Evolutionary conservation across 2,797 vertebrate genomes (phyloP).

Genomic region (Sebastes goodei): DNA sequence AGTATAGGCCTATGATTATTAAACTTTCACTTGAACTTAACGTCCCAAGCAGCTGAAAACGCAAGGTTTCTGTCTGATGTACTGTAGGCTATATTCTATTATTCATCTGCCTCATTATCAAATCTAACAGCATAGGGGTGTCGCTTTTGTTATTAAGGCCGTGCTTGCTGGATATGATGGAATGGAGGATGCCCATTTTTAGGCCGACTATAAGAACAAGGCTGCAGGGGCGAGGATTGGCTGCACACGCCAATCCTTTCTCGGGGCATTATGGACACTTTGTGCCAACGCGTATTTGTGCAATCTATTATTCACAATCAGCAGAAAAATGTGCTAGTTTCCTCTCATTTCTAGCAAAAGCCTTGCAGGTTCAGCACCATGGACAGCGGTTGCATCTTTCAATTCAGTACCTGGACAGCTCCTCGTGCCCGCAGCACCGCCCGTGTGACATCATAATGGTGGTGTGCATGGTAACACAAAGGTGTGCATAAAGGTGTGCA

Average conservation of each 20-base stretch:
- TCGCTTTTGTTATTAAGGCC: slow-evolving; percentile 71
- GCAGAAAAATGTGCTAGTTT: slow-evolving; percentile 43
- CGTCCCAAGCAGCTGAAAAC: slow-evolving; percentile 67
- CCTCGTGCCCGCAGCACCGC: slow-evolving; percentile 8
- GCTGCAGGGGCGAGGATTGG: slow-evolving; percentile 54
- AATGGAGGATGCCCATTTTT: slow-evolving; percentile 49
- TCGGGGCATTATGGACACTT: slow-evolving; percentile 32
- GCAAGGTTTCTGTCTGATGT: slow-evolving; percentile 72
- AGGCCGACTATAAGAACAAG: slow-evolving; percentile 28
- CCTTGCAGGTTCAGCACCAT: slow-evolving; percentile 28
- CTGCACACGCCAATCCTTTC: slow-evolving; percentile 16
- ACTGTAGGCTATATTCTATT: slow-evolving; percentile 75
- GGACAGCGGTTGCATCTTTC: slow-evolving; percentile 43
- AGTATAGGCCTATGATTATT: slow-evolving; percentile 63
- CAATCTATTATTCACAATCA: slow-evolving; percentile 54
- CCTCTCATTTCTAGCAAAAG: slow-evolving; percentile 10
- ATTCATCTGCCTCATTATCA: slow-evolving; percentile 78
- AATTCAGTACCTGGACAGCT: slow-evolving; percentile 52
- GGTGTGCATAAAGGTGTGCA: too few species aligned
- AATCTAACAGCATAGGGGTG: slow-evolving; percentile 75
- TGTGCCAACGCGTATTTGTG: slow-evolving; percentile 42
- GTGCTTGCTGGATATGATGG: slow-evolving; percentile 44
- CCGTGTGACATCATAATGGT: slow-evolving; percentile 8
- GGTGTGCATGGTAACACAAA: too few species aligned
- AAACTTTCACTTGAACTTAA: slow-evolving; percentile 70